A percentile compares a stretch with the other conserved stretches of the same genome.
Conservation (phyloP, 2,888 invertebrate genomes). For the Phragmatobia fuliginosa region DNA sequence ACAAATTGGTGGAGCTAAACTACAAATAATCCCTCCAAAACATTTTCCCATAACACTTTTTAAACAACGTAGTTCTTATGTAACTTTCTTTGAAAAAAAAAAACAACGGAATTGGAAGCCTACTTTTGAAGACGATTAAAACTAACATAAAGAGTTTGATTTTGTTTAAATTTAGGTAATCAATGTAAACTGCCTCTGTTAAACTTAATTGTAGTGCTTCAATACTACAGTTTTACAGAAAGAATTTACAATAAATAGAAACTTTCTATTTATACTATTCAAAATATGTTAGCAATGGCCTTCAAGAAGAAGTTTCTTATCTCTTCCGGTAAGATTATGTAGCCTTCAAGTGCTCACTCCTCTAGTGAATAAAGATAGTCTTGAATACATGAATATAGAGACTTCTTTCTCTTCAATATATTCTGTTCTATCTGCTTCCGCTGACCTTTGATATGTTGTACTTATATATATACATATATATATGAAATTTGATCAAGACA, state of each 20-base stretch:
- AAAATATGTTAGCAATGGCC: not conserved
- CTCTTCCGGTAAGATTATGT: conserved; percentile 4
- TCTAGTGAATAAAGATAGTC: not conserved
- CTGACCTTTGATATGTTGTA: not conserved
- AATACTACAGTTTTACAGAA: too few species aligned
- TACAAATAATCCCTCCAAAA: too few species aligned
- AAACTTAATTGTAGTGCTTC: too few species aligned
- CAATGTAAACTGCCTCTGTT: not conserved
- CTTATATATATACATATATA: too few species aligned
- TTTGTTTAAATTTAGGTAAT: not conserved
- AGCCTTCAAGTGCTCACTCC: not conserved
- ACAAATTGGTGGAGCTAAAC: too few species aligned
- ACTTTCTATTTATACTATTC: not conserved
- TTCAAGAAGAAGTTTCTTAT: not conserved
- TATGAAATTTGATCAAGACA: not conserved
- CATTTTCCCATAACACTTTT: too few species aligned
- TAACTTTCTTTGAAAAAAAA: too few species aligned
- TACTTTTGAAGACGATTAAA: not conserved
- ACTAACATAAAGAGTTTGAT: not conserved
- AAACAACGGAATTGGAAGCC: too few species aligned
- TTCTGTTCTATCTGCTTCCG: conserved; percentile 5
- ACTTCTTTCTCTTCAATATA: not conserved
- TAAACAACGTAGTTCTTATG: too few species aligned
- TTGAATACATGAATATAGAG: not conserved
- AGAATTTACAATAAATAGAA: not conserved